phyloP scores from a whole-genome alignment of 2,888 invertebrate genomes.

The Troides aeacus region DNA sequence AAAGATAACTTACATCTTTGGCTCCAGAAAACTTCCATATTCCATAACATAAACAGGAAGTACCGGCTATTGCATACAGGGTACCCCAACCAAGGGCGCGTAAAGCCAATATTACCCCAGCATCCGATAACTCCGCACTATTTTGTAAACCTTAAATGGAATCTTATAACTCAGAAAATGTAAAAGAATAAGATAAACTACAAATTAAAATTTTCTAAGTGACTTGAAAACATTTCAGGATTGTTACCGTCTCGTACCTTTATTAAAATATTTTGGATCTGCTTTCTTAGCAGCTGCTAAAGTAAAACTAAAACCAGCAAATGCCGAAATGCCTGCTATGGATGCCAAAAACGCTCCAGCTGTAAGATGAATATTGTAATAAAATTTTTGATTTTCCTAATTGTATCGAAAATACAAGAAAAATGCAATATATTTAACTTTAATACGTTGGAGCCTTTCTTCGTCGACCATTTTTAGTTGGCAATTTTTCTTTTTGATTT shows the following conservation, averaged over 20 bases:
- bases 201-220: neutral
- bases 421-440: slow-evolving; percentile 48
- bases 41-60: slow-evolving; percentile 88
- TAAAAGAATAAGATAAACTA: slow-evolving; percentile 4
- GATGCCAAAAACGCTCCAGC: slow-evolving; percentile 86
- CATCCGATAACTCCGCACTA: slow-evolving; percentile 83
- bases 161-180: slow-evolving; percentile 6
- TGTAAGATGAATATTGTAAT: slow-evolving; percentile 54
- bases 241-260: slow-evolving; percentile 66
- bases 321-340: slow-evolving; percentile 87
- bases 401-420: neutral
- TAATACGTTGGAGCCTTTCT: slow-evolving; percentile 67
- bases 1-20: slow-evolving; percentile 82
- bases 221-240: neutral
- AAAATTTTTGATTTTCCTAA: neutral
- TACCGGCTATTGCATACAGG: slow-evolving; percentile 91
- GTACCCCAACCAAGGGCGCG: slow-evolving; percentile 94
- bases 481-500: neutral
- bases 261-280: slow-evolving; percentile 88
- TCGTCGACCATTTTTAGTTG: slow-evolving; percentile 49
- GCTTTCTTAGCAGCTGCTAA: slow-evolving; percentile 87
- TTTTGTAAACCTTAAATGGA: slow-evolving; percentile 75
- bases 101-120: slow-evolving; percentile 88
- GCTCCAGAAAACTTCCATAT: slow-evolving; percentile 95
- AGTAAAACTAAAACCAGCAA: slow-evolving; percentile 90